Evolutionary conservation across 1,140 invertebrate genomes (phyloP).

Genomic region (Aphelenchoides avenae): DNA sequence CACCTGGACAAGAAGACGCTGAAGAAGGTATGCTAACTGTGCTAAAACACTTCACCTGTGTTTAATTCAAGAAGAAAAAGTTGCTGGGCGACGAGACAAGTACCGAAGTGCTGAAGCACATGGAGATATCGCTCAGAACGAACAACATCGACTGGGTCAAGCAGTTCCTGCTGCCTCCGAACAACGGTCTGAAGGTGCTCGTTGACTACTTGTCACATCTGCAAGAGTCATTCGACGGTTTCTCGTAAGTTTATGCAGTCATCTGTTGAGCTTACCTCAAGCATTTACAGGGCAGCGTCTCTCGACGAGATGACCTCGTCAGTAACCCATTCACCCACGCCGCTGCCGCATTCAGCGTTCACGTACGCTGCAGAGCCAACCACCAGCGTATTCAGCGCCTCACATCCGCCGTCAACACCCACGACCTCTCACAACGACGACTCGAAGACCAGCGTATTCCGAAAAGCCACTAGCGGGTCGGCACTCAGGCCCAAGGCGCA

Average conservation of each 20-base stretch:
- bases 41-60: slow-evolving; percentile 14
- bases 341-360: not conserved
- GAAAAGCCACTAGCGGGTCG: too few relatives aligned
- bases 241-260: slow-evolving; percentile 21
- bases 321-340: slow-evolving; percentile 6
- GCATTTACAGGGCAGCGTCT: too few relatives aligned
- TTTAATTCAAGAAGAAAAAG: slow-evolving; percentile 70
- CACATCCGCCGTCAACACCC: too few relatives aligned
- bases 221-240: slow-evolving; percentile 35
- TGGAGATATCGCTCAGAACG: slow-evolving; percentile 95
- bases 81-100: slow-evolving; percentile 93
- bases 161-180: slow-evolving; percentile 90
- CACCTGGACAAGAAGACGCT: slow-evolving; percentile 51
- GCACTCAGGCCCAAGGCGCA: too few relatives aligned
- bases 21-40: slow-evolving; percentile 41
- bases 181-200: slow-evolving; percentile 88
- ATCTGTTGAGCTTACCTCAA: not conserved
- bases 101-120: slow-evolving; percentile 90
- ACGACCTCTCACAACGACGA: too few relatives aligned
- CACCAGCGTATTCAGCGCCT: not conserved
- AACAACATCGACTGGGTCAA: slow-evolving; percentile 99
- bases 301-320: slow-evolving; percentile 14
- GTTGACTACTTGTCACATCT: slow-evolving; percentile 74
- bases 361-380: not conserved
- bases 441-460: too few relatives aligned